Conservation (phyloP, 2,797 vertebrate species). For the Cossypha dichroa region DNA sequence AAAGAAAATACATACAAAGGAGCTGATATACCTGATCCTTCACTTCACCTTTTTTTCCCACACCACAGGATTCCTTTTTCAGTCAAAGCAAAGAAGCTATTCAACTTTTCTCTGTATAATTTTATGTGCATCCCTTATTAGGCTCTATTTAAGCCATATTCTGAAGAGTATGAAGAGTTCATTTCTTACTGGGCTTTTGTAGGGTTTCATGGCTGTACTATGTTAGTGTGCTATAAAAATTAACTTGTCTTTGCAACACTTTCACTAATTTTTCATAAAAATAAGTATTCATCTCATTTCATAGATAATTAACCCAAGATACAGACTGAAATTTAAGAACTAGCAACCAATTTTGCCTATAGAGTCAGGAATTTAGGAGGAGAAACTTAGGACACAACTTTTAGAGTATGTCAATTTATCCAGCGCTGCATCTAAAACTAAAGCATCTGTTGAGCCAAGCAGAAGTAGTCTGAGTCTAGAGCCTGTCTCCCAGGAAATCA, state of each 20-base stretch:
- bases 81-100: not conserved
- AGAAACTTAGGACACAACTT: not conserved
- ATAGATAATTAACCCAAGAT: not conserved
- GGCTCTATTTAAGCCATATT: not conserved
- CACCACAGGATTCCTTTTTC: not conserved
- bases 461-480: not conserved
- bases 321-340: not conserved
- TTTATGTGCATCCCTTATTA: not conserved
- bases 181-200: not conserved
- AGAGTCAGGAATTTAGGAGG: not conserved
- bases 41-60: not conserved
- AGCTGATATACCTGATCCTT: not conserved
- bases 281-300: not conserved
- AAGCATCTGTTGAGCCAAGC: not conserved
- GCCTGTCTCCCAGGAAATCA: not conserved
- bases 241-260: not conserved
- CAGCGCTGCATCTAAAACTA: not conserved
- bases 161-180: not conserved
- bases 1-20: not conserved
- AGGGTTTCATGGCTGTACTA: not conserved
- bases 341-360: not conserved
- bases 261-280: not conserved
- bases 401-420: not conserved
- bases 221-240: fast-evolving
- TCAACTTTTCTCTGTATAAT: not conserved